These are phyloP conservation scores for Vanessa tameamea DNA, from an alignment of 1,140 invertebrate genomes.

Conservation along the genomic window DNA sequence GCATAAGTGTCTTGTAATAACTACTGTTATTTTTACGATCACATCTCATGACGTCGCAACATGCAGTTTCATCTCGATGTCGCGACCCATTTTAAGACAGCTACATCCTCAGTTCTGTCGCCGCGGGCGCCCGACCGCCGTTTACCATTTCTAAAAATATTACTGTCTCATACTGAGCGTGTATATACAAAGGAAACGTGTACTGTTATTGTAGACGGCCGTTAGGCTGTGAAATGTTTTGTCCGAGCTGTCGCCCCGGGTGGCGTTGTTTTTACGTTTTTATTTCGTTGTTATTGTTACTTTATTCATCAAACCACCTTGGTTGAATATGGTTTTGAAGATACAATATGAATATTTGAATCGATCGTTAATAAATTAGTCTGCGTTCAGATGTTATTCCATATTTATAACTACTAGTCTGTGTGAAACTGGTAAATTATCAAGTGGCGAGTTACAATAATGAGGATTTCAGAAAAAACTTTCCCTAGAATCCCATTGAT, in stretches of 20 bases:
- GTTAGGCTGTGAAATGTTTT: slow-evolving; percentile 6
- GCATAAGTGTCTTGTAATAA: too few species aligned
- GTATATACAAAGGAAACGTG: neutral
- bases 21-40: neutral
- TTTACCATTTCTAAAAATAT: slow-evolving; percentile 2
- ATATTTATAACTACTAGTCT: too few species aligned
- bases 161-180: neutral
- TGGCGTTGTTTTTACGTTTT: slow-evolving; percentile 1
- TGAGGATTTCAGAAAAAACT: too few species aligned
- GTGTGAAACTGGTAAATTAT: too few species aligned
- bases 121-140: neutral
- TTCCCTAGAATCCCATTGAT: too few species aligned
- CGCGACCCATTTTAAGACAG: neutral
- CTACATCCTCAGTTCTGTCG: neutral
- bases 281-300: neutral
- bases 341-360: neutral
- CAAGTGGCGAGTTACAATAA: too few species aligned
- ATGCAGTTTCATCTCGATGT: neutral
- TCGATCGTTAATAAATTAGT: neutral
- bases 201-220: slow-evolving; percentile 8
- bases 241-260: slow-evolving; percentile 5
- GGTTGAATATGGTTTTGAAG: neutral
- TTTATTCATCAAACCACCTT: slow-evolving; percentile 1
- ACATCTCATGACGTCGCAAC: neutral
- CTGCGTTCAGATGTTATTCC: too few species aligned